Conservation (phyloP, 2,113 vertebrate species). For the Poeciliopsis occidentalis region DNA sequence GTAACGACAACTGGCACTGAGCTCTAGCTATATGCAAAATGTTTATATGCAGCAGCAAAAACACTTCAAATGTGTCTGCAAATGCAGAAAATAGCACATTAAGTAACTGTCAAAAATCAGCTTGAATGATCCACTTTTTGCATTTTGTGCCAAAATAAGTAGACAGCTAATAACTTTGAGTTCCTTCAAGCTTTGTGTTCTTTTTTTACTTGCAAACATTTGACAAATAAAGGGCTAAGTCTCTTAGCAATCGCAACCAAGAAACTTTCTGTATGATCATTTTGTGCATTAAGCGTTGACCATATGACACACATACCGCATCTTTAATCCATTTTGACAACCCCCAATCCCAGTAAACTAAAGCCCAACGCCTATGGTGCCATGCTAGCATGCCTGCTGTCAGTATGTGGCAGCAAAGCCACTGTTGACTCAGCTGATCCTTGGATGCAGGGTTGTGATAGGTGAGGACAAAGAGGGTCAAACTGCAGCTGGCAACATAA, state of each 20-base stretch:
- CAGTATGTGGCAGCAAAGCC: constrained; percentile 45
- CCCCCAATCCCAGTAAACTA: constrained; percentile 7
- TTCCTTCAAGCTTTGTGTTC: constrained; percentile 9
- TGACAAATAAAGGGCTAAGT: background rate
- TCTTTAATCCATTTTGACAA: constrained; percentile 47
- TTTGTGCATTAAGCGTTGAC: constrained; percentile 27
- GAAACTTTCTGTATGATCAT: constrained; percentile 40
- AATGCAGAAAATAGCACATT: background rate
- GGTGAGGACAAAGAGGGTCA: constrained; percentile 40
- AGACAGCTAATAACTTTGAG: background rate
- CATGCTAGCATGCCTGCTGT: constrained; percentile 34
- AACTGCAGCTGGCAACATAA: constrained; percentile 8
- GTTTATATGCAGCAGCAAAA: no score
- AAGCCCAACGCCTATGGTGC: constrained; percentile 26
- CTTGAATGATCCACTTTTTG: background rate
- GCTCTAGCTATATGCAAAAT: background rate
- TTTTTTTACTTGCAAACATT: constrained; percentile 6
- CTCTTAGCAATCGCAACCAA: constrained; percentile 24
- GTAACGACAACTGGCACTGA: background rate
- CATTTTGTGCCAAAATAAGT: background rate
- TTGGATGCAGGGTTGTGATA: constrained; percentile 33
- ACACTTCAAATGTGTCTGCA: background rate
- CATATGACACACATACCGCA: constrained; percentile 48
- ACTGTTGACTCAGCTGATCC: constrained; percentile 52
- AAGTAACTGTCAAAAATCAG: background rate